Evolutionary conservation across 2,797 vertebrate species (phyloP), one percentile per base, ranked within the genome.

Genomic region (Pelobates cultripes): DNA sequence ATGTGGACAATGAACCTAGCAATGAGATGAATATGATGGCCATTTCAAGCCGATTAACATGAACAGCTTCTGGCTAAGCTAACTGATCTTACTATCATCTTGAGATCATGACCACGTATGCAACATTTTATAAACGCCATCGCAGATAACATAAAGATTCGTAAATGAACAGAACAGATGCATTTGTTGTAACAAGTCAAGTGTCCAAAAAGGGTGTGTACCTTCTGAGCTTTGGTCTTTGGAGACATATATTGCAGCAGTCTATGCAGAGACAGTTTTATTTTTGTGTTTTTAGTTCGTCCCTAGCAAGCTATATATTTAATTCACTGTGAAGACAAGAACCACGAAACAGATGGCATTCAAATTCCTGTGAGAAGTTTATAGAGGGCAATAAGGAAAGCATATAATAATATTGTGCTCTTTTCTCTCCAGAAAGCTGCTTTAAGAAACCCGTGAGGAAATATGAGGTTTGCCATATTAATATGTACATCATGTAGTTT

Each of bases 1-100:
- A 84, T 84, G 64, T 71, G 77, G 77, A 84, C 77, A 79, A 75
- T 70, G 66, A 79, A 60, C 70, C 67, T 60, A 51, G 72, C 55
- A 60, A 75, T 55, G 43, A 73, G 72, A 84, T 79, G 77, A 57
- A 75, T 71, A 79, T 75, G 82, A 75, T 76, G 64, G 55, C 68
- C 61, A 64, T 64, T 64, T 64, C 61, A 40, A 64, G 17, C 61
- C n/a, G 28, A 64, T 64, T 64, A 64, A 64, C 17, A 64, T 7
- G 7, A 64, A n/a, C 61, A 40, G 61, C 61, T 64, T 40, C 61
- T 40, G 10, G 14, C 17, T 7, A 64, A 64, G 28, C 7, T 44
- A 57, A 75, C 57, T 60, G 73, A 73, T 70, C 28, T 69, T 73
- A 42, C 44, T 76, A 75, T 78, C 73, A 51, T 81, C 57, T 57